Percentiles rank a stretch among this genome's conserved stretches.
These are phyloP conservation scores for Clarias pachynema DNA, from an alignment of 2,797 vertebrate genomes.

Conservation along the genomic window DNA sequence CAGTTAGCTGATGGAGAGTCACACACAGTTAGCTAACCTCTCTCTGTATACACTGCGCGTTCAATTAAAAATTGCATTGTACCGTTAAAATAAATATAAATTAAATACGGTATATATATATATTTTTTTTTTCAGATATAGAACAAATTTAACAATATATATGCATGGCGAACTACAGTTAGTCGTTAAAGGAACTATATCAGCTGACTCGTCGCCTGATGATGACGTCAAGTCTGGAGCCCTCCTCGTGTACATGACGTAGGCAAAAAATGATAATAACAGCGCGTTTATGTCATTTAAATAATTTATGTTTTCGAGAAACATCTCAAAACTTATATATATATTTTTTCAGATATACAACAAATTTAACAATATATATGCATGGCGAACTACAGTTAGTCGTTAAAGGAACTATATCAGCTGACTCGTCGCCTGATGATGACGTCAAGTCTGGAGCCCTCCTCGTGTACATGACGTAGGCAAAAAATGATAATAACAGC, in stretches of 20 bases:
- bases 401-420: slow-evolving; percentile 4
- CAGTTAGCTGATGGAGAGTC: background rate
- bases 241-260: background rate
- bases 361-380: background rate
- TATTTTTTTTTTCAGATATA: background rate
- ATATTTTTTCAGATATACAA: background rate
- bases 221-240: background rate
- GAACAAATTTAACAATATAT: background rate
- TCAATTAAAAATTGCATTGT: background rate
- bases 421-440: slow-evolving; percentile 34
- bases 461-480: background rate
- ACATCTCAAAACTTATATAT: background rate
- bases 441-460: background rate
- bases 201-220: slow-evolving; percentile 34
- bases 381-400: background rate
- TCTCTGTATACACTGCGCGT: background rate
- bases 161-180: background rate
- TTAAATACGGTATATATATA: background rate
- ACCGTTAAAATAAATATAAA: background rate
- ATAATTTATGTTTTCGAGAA: background rate
- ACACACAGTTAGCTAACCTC: background rate
- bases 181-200: background rate
- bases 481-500: too few species aligned
- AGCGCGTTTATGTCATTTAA: background rate
- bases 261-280: too few species aligned